Evolutionary conservation across 2,888 invertebrate species (phyloP), one percentile per base, ranked within the genome.

Genomic region (Myopa testacea): DNA sequence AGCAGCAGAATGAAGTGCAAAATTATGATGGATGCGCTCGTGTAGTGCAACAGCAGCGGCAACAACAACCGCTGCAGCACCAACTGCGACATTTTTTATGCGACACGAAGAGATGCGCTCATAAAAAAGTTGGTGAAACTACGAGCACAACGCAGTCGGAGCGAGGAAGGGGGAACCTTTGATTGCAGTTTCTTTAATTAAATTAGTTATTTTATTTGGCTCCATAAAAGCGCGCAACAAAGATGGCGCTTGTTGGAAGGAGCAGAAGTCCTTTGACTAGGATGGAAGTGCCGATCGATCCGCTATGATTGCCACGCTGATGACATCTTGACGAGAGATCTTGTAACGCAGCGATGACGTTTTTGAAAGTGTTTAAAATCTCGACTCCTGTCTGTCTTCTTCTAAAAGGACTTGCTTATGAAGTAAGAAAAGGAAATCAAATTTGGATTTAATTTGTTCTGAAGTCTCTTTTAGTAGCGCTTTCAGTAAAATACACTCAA

Each of bases 141-240:
- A n/a, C 45, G 50, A 19, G 34, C 26, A 34, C 37, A 72, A 14
- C 72, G 19, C 26, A 69, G 26, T 16, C 19, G 40, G 60, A 62
- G 34, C 16, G 38, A 19, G 34, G 50, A 16, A 60, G 62, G 62
- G 62, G 60, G 26, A 58, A 34, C 60, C 38, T 81, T 81, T 83
- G 78, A 81, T 82, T 81, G 76, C 80, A 79, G 79, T 80, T 78
- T 73, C 78, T 80, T 81, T 82, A 82, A 83, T 83, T 83, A 80
- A 81, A 81, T 81, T 81, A 81, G 75, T 63, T 70, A 80, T 80
- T 80, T 82, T 80, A 80, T 81, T 72, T 63, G 75, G 14, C 40
- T 12, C 40, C 75, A 69, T 69, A 75, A 75, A 75, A 73, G 60
- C 68, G 60, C 34, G 75, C 52, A 75, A 55, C 67, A 68, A 37